phyloP scores from a whole-genome alignment of 2,888 invertebrate species.

The Drosophila percnosoma region DNA sequence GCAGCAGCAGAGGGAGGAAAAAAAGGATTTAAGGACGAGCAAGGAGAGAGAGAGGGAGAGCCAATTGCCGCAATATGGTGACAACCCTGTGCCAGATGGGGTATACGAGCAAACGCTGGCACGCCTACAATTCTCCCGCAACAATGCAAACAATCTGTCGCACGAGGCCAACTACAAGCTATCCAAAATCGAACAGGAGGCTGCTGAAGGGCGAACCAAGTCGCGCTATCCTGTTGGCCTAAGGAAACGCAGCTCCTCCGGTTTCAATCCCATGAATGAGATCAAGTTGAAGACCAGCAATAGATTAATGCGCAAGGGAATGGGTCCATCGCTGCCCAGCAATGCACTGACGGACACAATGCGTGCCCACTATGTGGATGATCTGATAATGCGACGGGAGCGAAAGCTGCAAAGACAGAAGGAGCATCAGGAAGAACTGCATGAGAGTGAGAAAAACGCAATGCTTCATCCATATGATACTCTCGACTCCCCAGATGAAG shows the following conservation, averaged over 20 bases:
- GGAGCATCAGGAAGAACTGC: conserved; percentile 7
- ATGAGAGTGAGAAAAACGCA: conserved; percentile 4
- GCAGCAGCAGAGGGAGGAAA: not conserved
- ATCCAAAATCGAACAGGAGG: conserved; percentile 84
- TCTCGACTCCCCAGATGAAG: not conserved
- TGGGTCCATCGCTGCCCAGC: conserved; percentile 82
- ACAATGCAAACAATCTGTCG: conserved; percentile 78
- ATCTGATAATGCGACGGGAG: conserved; percentile 56
- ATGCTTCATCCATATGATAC: conserved; percentile 11
- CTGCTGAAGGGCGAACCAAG: conserved; percentile 56
- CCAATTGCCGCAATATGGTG: conserved; percentile 8
- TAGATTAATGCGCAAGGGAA: conserved; percentile 78
- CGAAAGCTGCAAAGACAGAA: conserved; percentile 15
- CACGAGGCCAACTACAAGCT: conserved; percentile 85
- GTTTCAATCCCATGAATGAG: conserved; percentile 78
- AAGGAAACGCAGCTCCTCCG: conserved; percentile 48
- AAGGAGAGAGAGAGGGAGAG: not conserved
- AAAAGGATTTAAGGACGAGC: not conserved
- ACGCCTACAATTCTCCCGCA: conserved; percentile 31
- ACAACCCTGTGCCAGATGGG: conserved; percentile 44
- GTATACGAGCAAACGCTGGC: conserved; percentile 63
- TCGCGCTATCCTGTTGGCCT: conserved; percentile 16
- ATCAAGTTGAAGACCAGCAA: conserved; percentile 83
- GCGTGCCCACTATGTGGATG: conserved; percentile 56
- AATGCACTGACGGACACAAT: conserved; percentile 60